A percentile compares a stretch with the other conserved stretches of the same genome.
Evolutionary conservation across 2,113 vertebrate genomes (phyloP).

Genomic region (Cryptomyrus ogoouensis): DNA sequence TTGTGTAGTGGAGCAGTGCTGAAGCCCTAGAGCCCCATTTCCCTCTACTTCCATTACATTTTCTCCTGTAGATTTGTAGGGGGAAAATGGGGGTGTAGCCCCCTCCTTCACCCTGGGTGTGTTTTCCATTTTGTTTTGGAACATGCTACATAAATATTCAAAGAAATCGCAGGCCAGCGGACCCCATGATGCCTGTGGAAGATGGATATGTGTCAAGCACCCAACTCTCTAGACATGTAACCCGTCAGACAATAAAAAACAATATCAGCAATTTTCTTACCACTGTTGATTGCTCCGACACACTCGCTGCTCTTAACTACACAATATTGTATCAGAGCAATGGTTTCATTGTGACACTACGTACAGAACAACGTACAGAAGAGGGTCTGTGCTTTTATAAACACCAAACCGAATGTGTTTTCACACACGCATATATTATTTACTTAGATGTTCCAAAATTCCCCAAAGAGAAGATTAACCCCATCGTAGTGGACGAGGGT

Average conservation of each 20-base stretch:
- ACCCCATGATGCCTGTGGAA: slow-evolving; percentile 24
- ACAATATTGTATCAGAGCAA: neutral
- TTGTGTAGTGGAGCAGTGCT: slow-evolving; percentile 41
- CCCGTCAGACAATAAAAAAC: neutral
- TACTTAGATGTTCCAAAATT: slow-evolving; percentile 83
- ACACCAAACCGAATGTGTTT: neutral
- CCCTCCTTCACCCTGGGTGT: slow-evolving; percentile 42
- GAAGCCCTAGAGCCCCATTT: slow-evolving; percentile 32
- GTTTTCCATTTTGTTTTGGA: slow-evolving; percentile 45
- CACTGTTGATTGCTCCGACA: neutral
- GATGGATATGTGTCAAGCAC: slow-evolving; percentile 33
- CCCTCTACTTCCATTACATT: slow-evolving; percentile 21
- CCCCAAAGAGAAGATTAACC: slow-evolving; percentile 85
- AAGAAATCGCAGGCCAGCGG: slow-evolving; percentile 33
- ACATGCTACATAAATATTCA: slow-evolving; percentile 40
- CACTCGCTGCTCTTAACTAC: neutral
- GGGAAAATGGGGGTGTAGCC: neutral
- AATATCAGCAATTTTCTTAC: neutral
- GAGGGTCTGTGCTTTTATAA: neutral
- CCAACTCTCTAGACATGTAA: slow-evolving; percentile 27
- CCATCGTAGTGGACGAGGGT: slow-evolving; percentile 79
- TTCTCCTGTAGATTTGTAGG: slow-evolving; percentile 15
- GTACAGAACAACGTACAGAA: neutral
- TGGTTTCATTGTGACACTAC: neutral
- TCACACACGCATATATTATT: slow-evolving; percentile 17